A percentile compares a stretch with the other conserved stretches of the same genome.
These are phyloP conservation scores for Forbesichthys agassizii DNA, from an alignment of 2,113 vertebrate species.

Conservation along the genomic window DNA sequence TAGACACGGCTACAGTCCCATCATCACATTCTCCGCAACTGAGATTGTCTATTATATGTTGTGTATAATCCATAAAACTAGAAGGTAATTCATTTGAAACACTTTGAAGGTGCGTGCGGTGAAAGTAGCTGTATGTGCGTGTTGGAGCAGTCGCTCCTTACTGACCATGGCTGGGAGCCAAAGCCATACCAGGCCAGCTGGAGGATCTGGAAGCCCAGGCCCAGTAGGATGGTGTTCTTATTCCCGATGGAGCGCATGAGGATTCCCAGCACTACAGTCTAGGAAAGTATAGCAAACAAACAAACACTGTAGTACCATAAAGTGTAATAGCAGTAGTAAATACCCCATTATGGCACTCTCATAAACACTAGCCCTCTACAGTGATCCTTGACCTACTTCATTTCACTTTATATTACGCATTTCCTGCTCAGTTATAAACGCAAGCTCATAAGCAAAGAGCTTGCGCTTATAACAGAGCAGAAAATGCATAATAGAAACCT, in stretches of 20 bases:
- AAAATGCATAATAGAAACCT: too few relatives aligned
- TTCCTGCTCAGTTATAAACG: too few relatives aligned
- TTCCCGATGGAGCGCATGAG: conserved; percentile 92
- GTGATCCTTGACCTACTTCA: too few relatives aligned
- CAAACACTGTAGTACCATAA: conserved; percentile 3
- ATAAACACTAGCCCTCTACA: not conserved
- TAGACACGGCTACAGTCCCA: too few relatives aligned
- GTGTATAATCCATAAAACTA: too few relatives aligned
- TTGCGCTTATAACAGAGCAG: too few relatives aligned
- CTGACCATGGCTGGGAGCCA: conserved; percentile 91
- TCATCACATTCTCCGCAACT: too few relatives aligned
- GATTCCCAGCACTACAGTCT: conserved; percentile 89
- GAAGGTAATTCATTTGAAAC: too few relatives aligned
- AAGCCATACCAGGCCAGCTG: conserved; percentile 93
- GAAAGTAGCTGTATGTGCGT: not conserved
- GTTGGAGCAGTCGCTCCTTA: conserved; percentile 6
- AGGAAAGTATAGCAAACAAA: conserved; percentile 31
- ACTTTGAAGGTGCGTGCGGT: not conserved
- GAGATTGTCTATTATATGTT: too few relatives aligned
- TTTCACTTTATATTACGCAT: too few relatives aligned
- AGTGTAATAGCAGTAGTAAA: not conserved
- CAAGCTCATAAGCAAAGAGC: too few relatives aligned
- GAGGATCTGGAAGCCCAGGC: conserved; percentile 90
- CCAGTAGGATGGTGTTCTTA: conserved; percentile 90
- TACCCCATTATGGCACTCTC: not conserved